Conservation (phyloP, 92 coral and sea anemone genomes). For the Palythoa grandiflora region DNA sequence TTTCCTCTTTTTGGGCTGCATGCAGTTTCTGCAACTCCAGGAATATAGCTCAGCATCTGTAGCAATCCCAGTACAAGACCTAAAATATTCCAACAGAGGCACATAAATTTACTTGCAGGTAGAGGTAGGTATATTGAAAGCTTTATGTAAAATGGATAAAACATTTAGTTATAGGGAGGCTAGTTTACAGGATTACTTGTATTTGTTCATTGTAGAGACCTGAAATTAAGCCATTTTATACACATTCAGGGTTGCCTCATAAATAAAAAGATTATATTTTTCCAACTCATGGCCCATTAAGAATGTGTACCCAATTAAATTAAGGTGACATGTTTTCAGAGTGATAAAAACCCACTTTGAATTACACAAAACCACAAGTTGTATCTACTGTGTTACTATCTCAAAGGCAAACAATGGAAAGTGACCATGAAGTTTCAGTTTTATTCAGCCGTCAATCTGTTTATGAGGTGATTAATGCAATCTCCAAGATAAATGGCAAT, state of each 20-base stretch:
- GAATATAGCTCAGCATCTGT: slow-evolving; percentile 8
- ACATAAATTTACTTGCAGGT: slow-evolving; percentile 7
- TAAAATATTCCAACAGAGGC: slow-evolving; percentile 1
- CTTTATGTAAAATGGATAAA: background rate
- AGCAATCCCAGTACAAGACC: slow-evolving; percentile 3
- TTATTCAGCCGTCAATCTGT: background rate
- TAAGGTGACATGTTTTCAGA: background rate
- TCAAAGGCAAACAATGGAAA: background rate
- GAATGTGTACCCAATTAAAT: background rate
- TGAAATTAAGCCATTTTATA: background rate
- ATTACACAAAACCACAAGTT: background rate
- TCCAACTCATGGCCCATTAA: background rate
- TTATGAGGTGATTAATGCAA: background rate
- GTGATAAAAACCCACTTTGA: background rate
- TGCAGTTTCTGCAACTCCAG: slow-evolving; percentile 9
- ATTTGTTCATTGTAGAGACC: background rate
- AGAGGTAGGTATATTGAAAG: background rate
- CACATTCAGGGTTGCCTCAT: background rate
- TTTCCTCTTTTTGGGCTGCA: background rate
- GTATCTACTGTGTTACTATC: background rate
- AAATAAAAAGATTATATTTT: no score
- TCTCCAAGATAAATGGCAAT: background rate
- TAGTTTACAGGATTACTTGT: background rate
- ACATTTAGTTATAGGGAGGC: background rate
- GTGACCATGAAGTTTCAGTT: background rate